phyloP scores from a whole-genome alignment of 64 coral and sea anemone genomes.

The Porites lutea region DNA sequence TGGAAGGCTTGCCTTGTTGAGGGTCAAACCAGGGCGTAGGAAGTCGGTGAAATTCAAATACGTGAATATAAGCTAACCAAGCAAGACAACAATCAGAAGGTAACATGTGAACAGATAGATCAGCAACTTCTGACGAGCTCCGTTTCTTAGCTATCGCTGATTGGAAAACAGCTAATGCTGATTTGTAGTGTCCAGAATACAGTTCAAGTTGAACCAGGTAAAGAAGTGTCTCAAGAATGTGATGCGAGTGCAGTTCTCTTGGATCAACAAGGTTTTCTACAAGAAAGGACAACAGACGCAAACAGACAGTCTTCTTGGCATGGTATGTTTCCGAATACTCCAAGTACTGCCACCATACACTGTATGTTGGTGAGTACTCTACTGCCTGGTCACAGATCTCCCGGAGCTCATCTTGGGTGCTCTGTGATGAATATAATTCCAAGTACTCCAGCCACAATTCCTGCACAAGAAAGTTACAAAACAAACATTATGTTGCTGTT shows the following conservation, averaged over 20 bases:
- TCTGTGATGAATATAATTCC: conserved; percentile 75
- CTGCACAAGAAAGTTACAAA: conserved; percentile 41
- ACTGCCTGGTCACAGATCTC: conserved; percentile 97
- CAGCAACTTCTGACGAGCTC: background rate
- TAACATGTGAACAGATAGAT: conserved; percentile 39
- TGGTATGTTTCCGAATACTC: conserved; percentile 68
- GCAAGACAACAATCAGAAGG: conserved; percentile 70
- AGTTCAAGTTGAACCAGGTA: conserved; percentile 90
- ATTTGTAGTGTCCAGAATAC: conserved; percentile 68
- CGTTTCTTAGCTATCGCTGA: conserved; percentile 51
- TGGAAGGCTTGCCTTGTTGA: conserved; percentile 62
- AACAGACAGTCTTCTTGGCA: conserved; percentile 70
- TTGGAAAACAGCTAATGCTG: conserved; percentile 71
- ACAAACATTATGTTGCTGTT: background rate
- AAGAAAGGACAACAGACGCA: conserved; percentile 76
- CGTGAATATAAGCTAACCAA: conserved; percentile 98
- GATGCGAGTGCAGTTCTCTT: conserved; percentile 72
- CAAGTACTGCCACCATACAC: conserved; percentile 95
- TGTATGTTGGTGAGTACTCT: conserved; percentile 78
- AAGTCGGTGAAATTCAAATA: conserved; percentile 94
- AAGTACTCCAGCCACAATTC: conserved; percentile 95
- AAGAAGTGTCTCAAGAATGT: conserved; percentile 80
- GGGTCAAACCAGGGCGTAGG: conserved; percentile 81
- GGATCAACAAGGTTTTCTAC: conserved; percentile 28
- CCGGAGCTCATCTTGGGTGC: conserved; percentile 68